Evolutionary conservation across 2,797 vertebrate species (phyloP).

Genomic region (Acanthis flammea): DNA sequence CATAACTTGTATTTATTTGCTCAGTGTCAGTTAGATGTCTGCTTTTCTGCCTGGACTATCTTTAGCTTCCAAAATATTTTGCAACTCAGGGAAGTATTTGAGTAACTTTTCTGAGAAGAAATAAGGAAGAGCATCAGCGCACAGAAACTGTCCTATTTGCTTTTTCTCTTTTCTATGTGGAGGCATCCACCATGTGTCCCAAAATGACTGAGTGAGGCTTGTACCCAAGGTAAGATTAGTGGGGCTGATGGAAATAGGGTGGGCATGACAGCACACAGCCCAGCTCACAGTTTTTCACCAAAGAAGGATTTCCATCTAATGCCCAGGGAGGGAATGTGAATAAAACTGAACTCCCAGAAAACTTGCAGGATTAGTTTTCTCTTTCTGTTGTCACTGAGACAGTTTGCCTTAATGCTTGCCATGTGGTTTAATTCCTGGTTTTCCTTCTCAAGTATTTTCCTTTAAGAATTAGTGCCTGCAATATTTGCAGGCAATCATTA

Average conservation of each 20-base stretch:
- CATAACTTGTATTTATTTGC: slow-evolving; percentile 56
- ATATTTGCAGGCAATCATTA: neutral
- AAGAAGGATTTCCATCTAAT: neutral
- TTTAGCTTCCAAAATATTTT: slow-evolving; percentile 65
- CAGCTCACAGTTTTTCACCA: neutral
- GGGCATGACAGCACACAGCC: fast-evolving
- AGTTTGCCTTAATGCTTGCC: neutral
- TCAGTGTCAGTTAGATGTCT: slow-evolving; percentile 41
- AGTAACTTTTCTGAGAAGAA: slow-evolving; percentile 7
- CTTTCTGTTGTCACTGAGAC: neutral
- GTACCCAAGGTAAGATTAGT: fast-evolving
- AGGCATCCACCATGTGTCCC: fast-evolving
- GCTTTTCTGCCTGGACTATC: slow-evolving; percentile 45
- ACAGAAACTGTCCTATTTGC: neutral
- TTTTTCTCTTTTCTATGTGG: neutral
- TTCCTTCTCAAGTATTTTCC: neutral
- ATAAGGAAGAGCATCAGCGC: neutral
- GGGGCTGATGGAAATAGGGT: neutral
- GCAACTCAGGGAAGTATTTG: slow-evolving; percentile 28
- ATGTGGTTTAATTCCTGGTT: neutral
- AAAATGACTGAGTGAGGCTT: neutral
- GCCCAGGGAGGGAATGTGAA: neutral
- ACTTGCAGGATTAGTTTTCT: neutral
- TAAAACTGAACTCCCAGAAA: neutral
- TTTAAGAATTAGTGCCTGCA: neutral